Percentiles rank a stretch among this genome's conserved stretches.
These are phyloP conservation scores for Oscarella lobularis DNA, from an alignment of 37 sponge, comb jelly and placozoan genomes.

Conservation along the genomic window DNA sequence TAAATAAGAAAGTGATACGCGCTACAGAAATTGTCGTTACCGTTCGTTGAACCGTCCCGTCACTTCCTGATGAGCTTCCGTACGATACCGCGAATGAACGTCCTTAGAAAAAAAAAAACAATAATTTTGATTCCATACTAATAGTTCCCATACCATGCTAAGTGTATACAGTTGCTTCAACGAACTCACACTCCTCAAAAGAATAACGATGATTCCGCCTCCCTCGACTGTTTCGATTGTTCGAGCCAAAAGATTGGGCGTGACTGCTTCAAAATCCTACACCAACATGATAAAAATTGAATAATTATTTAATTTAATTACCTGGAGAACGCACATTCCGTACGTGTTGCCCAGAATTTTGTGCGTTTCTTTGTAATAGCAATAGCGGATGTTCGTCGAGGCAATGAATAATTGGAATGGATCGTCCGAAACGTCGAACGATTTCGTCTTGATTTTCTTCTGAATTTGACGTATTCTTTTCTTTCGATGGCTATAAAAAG, in stretches of 20 bases:
- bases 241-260: slow-evolving; percentile 92
- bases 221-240: slow-evolving; percentile 98
- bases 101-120: slow-evolving; percentile 26
- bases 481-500: slow-evolving; percentile 73
- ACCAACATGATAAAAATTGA: background rate
- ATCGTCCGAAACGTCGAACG: slow-evolving; percentile 66
- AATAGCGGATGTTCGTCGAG: slow-evolving; percentile 80
- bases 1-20: background rate
- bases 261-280: slow-evolving; percentile 94
- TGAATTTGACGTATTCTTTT: slow-evolving; percentile 84
- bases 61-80: slow-evolving; percentile 78
- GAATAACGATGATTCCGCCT: slow-evolving; percentile 70
- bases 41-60: slow-evolving; percentile 88
- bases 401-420: slow-evolving; percentile 94
- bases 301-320: background rate
- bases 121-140: background rate
- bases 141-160: slow-evolving; percentile 38
- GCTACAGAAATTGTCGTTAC: slow-evolving; percentile 21
- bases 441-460: slow-evolving; percentile 80
- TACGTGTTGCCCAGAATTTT: slow-evolving; percentile 93
- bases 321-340: slow-evolving; percentile 95
- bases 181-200: slow-evolving; percentile 66
- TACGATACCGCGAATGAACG: slow-evolving; percentile 74
- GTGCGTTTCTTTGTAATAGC: slow-evolving; percentile 89
- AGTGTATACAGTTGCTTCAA: slow-evolving; percentile 83